Evolutionary conservation across 23 tunicate species (phyloP), one percentile per base, ranked within the genome.

Genomic region (Styela clava): DNA sequence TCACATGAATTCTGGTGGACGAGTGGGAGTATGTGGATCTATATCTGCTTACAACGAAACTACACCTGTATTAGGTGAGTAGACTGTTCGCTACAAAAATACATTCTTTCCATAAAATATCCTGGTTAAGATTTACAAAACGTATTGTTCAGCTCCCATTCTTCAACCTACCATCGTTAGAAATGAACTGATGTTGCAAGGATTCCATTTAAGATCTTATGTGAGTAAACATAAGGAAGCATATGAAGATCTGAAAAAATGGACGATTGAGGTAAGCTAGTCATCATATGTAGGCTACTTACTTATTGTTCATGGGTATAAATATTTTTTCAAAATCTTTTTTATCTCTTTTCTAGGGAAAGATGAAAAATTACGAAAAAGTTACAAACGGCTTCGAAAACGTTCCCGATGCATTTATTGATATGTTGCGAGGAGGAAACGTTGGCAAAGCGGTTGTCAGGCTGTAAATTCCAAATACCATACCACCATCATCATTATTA

Each of bases 21-120:
- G 95, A 68, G 68, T 89, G 56, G 83, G 85, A 21, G 79, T 64
- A 31, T 89, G 95, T 56, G 95, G 95, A 61, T 62, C 82, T 12
- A 84, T 76, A 12, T 29, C 74, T 26, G 22, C 76, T 23, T 84
- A 84, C 63, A 84, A 77, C 12, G 56, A 44, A 44, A 44, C 56
- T 7, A 44, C 56, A 12, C 56, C 56, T 12, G 56, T 44, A 7
- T 5, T 12, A 44, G 56, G 56, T 44, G 9, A 5, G 56, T 44
- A 5, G 56, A 44, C 12, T 44, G 56, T 5, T 44, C 12, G 12
- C 56, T 44, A 5, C 56, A 44, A 44, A n/a, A n/a, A n/a, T n/a
- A n/a, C n/a, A n/a, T n/a, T n/a, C n/a, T n/a, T n/a, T n/a, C n/a
- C n/a, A n/a, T n/a, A n/a, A n/a, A n/a, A n/a, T n/a, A n/a, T n/a